A percentile compares a stretch with the other conserved stretches of the same genome.
Conservation (phyloP, 2,888 invertebrate genomes). For the Gordius sp. region DNA sequence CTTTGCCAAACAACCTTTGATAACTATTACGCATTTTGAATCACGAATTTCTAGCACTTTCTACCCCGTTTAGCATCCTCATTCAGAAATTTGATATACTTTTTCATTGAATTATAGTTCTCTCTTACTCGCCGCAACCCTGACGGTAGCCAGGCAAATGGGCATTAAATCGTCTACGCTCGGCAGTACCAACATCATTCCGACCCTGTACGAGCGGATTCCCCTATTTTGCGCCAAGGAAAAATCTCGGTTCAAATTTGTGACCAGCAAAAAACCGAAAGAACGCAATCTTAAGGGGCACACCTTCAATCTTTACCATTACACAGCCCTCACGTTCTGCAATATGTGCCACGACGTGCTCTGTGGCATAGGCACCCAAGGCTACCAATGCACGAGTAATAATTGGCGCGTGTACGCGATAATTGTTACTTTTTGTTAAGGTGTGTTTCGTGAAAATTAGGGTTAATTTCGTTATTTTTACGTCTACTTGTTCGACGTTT, state of each 20-base stretch:
- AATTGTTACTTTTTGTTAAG: too few species aligned
- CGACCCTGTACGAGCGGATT: neutral
- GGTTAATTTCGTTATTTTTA: too few species aligned
- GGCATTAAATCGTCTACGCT: neutral
- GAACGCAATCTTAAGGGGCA: conserved; percentile 45
- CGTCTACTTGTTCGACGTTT: too few species aligned
- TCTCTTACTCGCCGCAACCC: neutral
- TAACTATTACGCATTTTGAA: too few species aligned
- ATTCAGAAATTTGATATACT: too few species aligned
- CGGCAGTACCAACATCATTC: neutral
- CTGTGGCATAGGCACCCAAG: conserved; percentile 83
- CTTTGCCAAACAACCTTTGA: too few species aligned
- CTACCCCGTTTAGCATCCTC: too few species aligned
- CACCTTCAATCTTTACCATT: conserved; percentile 58
- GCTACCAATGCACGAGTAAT: conserved; percentile 68
- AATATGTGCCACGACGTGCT: conserved; percentile 69
- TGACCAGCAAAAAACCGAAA: conserved; percentile 3
- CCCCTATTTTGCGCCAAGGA: conserved; percentile 15
- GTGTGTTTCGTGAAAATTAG: too few species aligned
- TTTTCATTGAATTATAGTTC: too few species aligned
- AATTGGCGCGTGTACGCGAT: too few species aligned
- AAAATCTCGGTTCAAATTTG: neutral
- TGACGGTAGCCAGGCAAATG: neutral
- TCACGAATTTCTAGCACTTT: too few species aligned
- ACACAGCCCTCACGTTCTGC: conserved; percentile 64